Percentiles rank a stretch among this genome's conserved stretches.
phyloP scores from a whole-genome alignment of 1,140 invertebrate genomes.

The Schlechtendalia chinensis region DNA sequence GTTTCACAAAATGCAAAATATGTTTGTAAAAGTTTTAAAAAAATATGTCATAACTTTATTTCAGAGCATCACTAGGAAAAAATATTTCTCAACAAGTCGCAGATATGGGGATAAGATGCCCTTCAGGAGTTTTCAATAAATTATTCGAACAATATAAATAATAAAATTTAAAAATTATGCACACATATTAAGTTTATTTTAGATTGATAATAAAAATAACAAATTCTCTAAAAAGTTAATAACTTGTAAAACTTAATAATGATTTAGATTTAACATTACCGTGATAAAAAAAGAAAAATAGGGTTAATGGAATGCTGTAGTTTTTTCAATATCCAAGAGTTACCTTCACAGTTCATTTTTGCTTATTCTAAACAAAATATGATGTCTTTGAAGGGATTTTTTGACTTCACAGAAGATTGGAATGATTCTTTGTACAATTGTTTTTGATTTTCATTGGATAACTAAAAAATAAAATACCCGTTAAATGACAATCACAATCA shows the following conservation, averaged over 20 bases:
- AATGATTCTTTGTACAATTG: conserved; percentile 45
- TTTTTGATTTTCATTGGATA: conserved; percentile 31
- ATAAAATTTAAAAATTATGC: background rate
- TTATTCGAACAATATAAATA: conserved; percentile 30
- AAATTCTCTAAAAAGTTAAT: conserved; percentile 19
- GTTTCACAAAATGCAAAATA: background rate
- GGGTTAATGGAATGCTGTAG: background rate
- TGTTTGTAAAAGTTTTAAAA: background rate
- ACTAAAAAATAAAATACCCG: conserved; percentile 5
- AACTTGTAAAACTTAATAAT: conserved; percentile 15
- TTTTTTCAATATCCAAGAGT: background rate
- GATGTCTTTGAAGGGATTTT: conserved; percentile 45
- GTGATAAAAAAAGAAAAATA: background rate
- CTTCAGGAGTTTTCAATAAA: conserved; percentile 41
- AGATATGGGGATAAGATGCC: conserved; percentile 61
- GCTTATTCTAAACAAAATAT: conserved; percentile 34
- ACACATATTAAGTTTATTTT: conserved; percentile 3
- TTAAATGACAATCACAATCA: background rate
- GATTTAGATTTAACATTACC: background rate
- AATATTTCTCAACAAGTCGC: conserved; percentile 61
- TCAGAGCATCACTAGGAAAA: conserved; percentile 61
- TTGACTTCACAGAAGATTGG: conserved; percentile 37
- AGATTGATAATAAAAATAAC: conserved; percentile 20
- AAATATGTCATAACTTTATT: conserved; percentile 47
- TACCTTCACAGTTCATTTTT: background rate